These are phyloP conservation scores for crab-eating macaque (Macaca fascicularis) DNA, from an alignment of 2,113 vertebrate species.

Conservation along the genomic window T2T-MFA8v1.1 NC_088381.1:139445501-139446000, in stretches of 20 bases:
- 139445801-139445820: neutral
- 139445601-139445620: conserved; percentile 11
- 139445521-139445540: neutral
- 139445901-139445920: neutral
- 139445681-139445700: neutral
- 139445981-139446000: neutral
- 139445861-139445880: neutral
- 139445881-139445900: neutral
- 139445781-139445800: neutral
- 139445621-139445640: neutral
- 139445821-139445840: neutral
- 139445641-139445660: neutral
- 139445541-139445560: neutral
- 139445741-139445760: neutral
- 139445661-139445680: neutral
- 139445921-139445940: neutral
- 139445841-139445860: neutral
- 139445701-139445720: neutral
- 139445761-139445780: fast-evolving
- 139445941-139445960: neutral
- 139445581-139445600: neutral
- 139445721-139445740: neutral
- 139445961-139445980: neutral
- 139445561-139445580: neutral
- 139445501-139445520: neutral